phyloP scores from a whole-genome alignment of 2,113 vertebrate species.

The Rhizomys pruinosus region DNA sequence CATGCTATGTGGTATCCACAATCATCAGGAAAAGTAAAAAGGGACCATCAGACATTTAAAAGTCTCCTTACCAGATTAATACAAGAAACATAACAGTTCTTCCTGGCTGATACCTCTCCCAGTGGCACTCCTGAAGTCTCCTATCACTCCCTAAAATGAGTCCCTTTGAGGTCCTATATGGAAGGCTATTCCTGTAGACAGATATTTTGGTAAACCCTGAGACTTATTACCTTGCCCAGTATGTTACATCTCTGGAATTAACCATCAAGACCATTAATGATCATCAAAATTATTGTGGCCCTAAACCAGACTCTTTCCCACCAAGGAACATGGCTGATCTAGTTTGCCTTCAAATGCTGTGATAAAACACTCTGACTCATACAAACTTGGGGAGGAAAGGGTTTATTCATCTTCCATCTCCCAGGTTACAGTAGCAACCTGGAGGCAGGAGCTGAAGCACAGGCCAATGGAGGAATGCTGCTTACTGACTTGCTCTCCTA shows the following conservation, averaged over 20 bases:
- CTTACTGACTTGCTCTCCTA: no score
- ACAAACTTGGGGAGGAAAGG: no score
- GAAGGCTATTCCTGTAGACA: background rate
- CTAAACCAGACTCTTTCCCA: background rate
- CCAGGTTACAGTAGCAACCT: no score
- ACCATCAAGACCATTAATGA: background rate
- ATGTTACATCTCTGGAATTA: background rate
- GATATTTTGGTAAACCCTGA: background rate
- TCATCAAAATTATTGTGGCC: background rate
- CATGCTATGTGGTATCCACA: background rate
- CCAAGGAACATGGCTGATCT: background rate
- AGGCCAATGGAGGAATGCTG: no score
- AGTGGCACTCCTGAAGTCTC: background rate
- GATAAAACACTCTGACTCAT: no score
- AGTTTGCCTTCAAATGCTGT: no score
- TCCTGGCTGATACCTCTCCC: background rate
- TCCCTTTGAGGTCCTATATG: background rate
- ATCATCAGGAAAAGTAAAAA: background rate
- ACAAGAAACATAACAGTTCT: background rate
- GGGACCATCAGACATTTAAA: background rate
- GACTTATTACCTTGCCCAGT: background rate
- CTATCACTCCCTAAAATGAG: background rate
- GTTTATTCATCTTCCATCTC: no score
- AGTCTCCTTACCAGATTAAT: background rate
- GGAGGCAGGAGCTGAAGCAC: no score